Evolutionary conservation across 2,888 invertebrate species (phyloP), one percentile per base, ranked within the genome.

Genomic region (Eilema griseolum): DNA sequence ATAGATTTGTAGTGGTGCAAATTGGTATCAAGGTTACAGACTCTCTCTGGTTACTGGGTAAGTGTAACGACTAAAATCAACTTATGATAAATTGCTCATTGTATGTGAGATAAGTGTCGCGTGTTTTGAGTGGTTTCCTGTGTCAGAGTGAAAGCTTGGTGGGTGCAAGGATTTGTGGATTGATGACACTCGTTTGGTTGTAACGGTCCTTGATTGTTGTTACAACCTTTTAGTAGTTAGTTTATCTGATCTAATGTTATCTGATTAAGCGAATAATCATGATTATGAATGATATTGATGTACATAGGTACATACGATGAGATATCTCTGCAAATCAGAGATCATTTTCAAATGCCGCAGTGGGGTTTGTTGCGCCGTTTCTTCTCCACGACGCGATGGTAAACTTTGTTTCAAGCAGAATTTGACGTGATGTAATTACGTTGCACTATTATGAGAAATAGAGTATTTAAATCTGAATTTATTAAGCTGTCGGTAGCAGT

Each of bases 51-150:
- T 94, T 93, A 94, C 90, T 94, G 87, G 95, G 95, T 95, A 93
- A 95, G 94, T 95, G 92, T 95, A 95, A 93, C 95, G 91, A 87
- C 89, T 89, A 90, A 93, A 93, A 92, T 91, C 89, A 90, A 91
- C 90, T 87, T 91, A 92, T 94, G 95, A 95, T 95, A 93, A 93
- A 95, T 95, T 91, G 90, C 86, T 92, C 90, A 95, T 94, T 95
- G 94, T 95, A 85, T 85, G 87, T 87, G 87, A 90, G 94, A 94
- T 94, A 94, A 92, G 93, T 94, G 91, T 91, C 87, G 87, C 85
- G 80, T 88, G 85, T 88, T 90, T 71, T 91, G 93, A 94, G 93
- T 93, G 93, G 90, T 91, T 94, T 93, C 91, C 90, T 90, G 88
- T 93, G 95, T 95, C 88, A 86, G 81, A 92, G 93, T 90, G 95